Evolutionary conservation across 2,797 vertebrate genomes (phyloP).

Genomic region (Karalla daura): DNA sequence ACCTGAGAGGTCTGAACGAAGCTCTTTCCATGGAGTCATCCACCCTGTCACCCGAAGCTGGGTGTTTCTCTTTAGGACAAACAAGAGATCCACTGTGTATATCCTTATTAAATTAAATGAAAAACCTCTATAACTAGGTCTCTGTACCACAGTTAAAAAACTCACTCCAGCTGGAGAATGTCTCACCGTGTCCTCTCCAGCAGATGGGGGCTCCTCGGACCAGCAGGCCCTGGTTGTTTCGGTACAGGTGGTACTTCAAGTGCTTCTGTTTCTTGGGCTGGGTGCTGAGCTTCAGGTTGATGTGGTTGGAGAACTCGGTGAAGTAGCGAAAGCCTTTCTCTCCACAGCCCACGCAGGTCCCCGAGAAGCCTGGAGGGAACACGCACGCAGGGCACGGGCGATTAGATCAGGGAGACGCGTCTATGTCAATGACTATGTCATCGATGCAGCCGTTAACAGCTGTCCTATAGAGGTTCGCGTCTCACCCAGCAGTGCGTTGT

Average conservation of each 20-base stretch:
- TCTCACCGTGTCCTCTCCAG: slow-evolving; percentile 94
- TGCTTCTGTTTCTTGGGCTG: slow-evolving; percentile 99
- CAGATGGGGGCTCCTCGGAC: slow-evolving; percentile 92
- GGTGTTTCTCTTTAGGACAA: no score
- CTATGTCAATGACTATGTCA: no score
- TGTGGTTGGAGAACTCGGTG: slow-evolving; percentile 98
- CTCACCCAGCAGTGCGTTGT: slow-evolving; percentile 94
- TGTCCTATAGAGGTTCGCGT: no score
- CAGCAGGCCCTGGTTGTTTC: slow-evolving; percentile 90
- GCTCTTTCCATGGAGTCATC: no score
- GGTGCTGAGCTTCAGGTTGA: slow-evolving; percentile 95
- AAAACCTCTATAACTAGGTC: neutral
- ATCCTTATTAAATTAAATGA: no score
- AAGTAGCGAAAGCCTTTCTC: slow-evolving; percentile 98
- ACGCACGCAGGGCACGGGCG: neutral
- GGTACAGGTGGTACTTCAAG: slow-evolving; percentile 93
- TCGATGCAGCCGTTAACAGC: no score
- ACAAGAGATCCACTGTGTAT: no score
- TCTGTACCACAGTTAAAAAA: neutral
- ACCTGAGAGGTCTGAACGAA: no score
- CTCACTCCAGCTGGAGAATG: neutral
- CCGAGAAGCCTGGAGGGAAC: slow-evolving; percentile 89
- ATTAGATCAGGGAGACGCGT: no score
- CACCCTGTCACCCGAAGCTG: no score
- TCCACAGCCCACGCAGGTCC: slow-evolving; percentile 96